These are phyloP conservation scores for Drosophila parthenogenetica DNA, from an alignment of 2,888 invertebrate genomes.

Conservation along the genomic window DNA sequence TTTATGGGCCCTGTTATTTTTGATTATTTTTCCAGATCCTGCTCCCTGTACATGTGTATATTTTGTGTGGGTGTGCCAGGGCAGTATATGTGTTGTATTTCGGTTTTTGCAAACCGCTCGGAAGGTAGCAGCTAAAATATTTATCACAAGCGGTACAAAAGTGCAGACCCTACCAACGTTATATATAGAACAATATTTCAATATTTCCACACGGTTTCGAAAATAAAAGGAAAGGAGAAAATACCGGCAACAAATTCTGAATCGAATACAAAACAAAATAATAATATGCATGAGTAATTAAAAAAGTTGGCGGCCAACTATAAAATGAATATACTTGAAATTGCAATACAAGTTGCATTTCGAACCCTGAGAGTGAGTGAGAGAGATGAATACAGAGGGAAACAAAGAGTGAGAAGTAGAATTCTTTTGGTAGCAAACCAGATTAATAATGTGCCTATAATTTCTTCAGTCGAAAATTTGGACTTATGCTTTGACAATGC, in stretches of 20 bases:
- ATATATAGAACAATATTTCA: slow-evolving; percentile 65
- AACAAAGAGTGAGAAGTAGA: background rate
- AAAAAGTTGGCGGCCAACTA: slow-evolving; percentile 57
- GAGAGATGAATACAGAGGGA: background rate
- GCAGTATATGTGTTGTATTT: slow-evolving; percentile 12
- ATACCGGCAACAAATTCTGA: slow-evolving; percentile 17
- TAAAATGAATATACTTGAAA: slow-evolving; percentile 38
- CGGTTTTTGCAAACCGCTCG: slow-evolving; percentile 35
- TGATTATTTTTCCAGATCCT: slow-evolving; percentile 56
- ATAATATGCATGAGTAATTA: slow-evolving; percentile 59
- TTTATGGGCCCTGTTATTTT: slow-evolving; percentile 66
- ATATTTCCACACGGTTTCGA: slow-evolving; percentile 56
- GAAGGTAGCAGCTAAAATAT: slow-evolving; percentile 68
- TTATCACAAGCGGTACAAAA: slow-evolving; percentile 70
- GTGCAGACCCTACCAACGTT: slow-evolving; percentile 9
- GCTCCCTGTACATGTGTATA: slow-evolving; percentile 3
- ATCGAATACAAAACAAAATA: slow-evolving; percentile 18
- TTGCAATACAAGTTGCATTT: slow-evolving; percentile 36
- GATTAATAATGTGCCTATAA: background rate
- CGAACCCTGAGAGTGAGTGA: slow-evolving; percentile 20
- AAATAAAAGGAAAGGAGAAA: slow-evolving; percentile 31
- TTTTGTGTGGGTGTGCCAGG: slow-evolving; percentile 6
- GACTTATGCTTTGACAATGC: slow-evolving; percentile 50
- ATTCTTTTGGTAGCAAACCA: background rate
- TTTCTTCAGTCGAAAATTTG: slow-evolving; percentile 17